Evolutionary conservation across 2,797 vertebrate species (phyloP), one percentile per base, ranked within the genome.

Genomic region (Jordanella pulchra): DNA sequence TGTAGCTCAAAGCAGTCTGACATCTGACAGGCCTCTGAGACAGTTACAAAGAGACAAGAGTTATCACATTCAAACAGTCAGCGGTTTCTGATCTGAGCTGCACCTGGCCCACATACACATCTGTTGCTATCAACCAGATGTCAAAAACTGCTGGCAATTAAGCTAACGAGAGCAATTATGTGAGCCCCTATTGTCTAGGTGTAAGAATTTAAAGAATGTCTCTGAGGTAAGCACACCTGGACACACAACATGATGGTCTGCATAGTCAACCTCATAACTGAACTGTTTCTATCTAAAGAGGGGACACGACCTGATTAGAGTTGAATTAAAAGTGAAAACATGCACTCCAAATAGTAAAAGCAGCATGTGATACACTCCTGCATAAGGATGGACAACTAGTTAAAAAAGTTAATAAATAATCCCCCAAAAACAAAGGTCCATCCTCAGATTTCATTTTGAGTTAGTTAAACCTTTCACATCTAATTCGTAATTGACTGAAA

Each of bases 141-240:
- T 82, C 80, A 1, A 67, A 72, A 82, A 74, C 90, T 77, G 84
- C 70, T 86, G 76, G 72, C 77, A 66, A 85, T 92, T 91, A 81
- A 93, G 58, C 79, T 90, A 91, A 93, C 84, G 72, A 89, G 84
- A 71, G 83, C 84, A 90, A 90, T 92, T 90, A 89, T 75, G 78
- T 84, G 72, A 86, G 74, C 53, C 79, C 82, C 86, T 45, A 79
- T 81, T 68, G 86, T 83, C 80, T 72, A 71, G 71, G 83, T 76
- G 73, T 87, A 86, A 88, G 84, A 93, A 91, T 90, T 66, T 86
- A 17, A 91, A 86, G 87, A 93, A 93, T 92, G 84, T 83, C 55
- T 89, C 44, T 53, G 45, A 58, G 85, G 84, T 87, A 84, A 92
- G 90, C 81, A 85, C 92, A 92, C 87, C 75, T 93, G 89, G 93